Percentiles rank a stretch among this genome's conserved stretches.
These are phyloP conservation scores for Heliconius ismenius DNA, from an alignment of 2,888 invertebrate genomes.

Conservation along the genomic window DNA sequence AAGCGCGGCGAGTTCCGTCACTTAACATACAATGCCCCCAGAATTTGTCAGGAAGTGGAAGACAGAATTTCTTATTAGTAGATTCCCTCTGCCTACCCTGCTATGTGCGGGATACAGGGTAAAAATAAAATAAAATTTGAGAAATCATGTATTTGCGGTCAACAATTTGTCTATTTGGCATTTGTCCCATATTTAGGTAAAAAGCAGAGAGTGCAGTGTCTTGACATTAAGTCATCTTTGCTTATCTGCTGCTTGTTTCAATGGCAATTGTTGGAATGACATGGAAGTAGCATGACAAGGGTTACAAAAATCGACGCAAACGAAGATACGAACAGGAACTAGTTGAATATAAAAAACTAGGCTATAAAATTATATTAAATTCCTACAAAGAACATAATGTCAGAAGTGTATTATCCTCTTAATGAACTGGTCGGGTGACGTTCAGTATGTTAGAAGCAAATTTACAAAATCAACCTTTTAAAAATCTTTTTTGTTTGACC, in stretches of 20 bases:
- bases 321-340: not conserved
- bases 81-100: too few relatives aligned
- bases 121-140: too few relatives aligned
- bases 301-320: not conserved
- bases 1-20: too few relatives aligned
- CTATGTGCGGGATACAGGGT: too few relatives aligned
- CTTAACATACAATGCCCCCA: too few relatives aligned
- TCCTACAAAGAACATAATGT: conserved; percentile 24
- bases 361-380: conserved; percentile 6
- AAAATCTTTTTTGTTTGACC: conserved; percentile 26
- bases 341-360: not conserved
- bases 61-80: too few relatives aligned
- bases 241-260: not conserved
- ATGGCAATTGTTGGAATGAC: not conserved
- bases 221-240: not conserved
- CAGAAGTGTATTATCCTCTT: conserved; percentile 29
- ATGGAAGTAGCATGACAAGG: not conserved
- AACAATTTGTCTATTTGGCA: too few relatives aligned
- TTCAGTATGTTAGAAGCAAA: conserved; percentile 12
- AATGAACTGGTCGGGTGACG: conserved; percentile 25
- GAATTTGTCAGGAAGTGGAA: too few relatives aligned
- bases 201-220: too few relatives aligned
- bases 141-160: too few relatives aligned
- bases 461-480: conserved; percentile 21
- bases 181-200: too few relatives aligned